A percentile compares a stretch with the other conserved stretches of the same genome.
phyloP scores from a whole-genome alignment of 2,797 vertebrate species.

The Austrolebias charrua region DNA sequence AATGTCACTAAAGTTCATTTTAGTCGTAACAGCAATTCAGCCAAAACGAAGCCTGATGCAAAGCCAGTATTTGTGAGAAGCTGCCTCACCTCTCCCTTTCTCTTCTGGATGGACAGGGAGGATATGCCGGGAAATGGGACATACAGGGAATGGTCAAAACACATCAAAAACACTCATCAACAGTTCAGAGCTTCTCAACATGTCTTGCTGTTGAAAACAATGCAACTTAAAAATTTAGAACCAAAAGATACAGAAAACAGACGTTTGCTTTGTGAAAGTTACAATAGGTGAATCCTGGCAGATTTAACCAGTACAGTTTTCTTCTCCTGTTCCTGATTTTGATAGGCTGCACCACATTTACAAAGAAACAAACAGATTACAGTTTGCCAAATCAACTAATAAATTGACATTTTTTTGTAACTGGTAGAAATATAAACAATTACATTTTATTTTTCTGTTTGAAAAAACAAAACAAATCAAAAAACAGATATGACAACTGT shows the following conservation, averaged over 20 bases:
- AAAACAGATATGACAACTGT: no score
- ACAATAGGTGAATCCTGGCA: no score
- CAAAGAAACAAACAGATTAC: no score
- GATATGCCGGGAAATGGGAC: conserved; percentile 50
- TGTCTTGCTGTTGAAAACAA: no score
- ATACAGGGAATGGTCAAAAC: conserved; percentile 71
- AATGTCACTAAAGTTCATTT: conserved; percentile 59
- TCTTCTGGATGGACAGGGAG: conserved; percentile 65
- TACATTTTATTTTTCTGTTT: not conserved
- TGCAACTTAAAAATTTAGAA: no score
- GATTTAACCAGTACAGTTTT: no score
- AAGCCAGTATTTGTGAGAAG: conserved; percentile 58
- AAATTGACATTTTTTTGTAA: no score
- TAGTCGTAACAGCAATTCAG: conserved; percentile 58
- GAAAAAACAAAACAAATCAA: not conserved
- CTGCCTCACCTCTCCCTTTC: conserved; percentile 74
- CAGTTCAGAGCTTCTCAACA: not conserved
- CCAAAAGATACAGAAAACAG: no score
- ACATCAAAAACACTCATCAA: conserved; percentile 52
- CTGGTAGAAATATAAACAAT: not conserved
- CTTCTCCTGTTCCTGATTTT: no score
- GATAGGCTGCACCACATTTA: no score
- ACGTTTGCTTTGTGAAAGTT: no score
- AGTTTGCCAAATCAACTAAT: no score
- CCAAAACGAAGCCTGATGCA: conserved; percentile 65